Base-by-base conservation (phyloP, 2,888 invertebrate species). In the Scaptomyza polygonia region DNA sequence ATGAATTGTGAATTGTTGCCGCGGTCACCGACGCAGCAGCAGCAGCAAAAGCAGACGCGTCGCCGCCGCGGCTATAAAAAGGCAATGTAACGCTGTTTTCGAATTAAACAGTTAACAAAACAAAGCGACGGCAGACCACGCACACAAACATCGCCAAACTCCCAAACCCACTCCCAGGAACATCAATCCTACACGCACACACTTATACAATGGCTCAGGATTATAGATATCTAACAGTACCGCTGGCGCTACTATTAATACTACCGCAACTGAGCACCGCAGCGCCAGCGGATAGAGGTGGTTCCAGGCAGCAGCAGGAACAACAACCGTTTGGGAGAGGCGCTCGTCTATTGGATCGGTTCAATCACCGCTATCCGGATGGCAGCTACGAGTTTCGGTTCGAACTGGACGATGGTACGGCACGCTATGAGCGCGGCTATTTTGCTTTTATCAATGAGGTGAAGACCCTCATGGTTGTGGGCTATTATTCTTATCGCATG, bases 311-410 rank as follows among this genome's bases (percentile, higher is more conserved):
- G 9, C 18, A 34, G 3, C 29, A 14, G 39, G 29, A 44, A 16
- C 25, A 64, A 32, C 21, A 48, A n/a, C n/a, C n/a, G n/a, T n/a
- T n/a, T n/a, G 9, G 32, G 0, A 61, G 67, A 8, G 49, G 54
- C 1, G 71, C 51, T 0, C 54, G 70, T 4, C 68, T 84, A 4
- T 9, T 90, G 36, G 91, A 91, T 62, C 85, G 78, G 6, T 91
- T 81, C 61, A 80, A 88, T 56, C 78, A 89, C 62, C 89, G 89
- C 52, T 89, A 86, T 72, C 89, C 90, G 18, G 90, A 91, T 61
- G 90, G 90, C 27, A 90, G 91, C 55, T 91, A 91, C 51, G 90
- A 91, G 72, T 91, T 84, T 48, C 88, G 91, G 2, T 91, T 85
- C 36, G 91, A 90, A 49, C 55, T 89, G 48, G 78, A 86, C 30